Evolutionary conservation across 2,113 vertebrate species (phyloP), one percentile per base, ranked within the genome.

Genomic region (Sinocyclocheilus anshuiensis): DNA sequence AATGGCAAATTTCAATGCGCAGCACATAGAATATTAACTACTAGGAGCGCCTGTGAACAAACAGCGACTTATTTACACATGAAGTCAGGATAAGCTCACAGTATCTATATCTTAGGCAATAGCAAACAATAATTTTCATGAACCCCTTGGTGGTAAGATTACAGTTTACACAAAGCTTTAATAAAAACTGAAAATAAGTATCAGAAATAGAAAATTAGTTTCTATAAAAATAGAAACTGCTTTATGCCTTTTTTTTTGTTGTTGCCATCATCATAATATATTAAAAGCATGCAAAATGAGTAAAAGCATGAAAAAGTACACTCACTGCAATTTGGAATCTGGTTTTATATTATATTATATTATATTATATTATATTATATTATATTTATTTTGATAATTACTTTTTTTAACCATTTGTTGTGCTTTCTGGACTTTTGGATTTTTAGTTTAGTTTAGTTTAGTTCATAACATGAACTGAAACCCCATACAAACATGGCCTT

Each of bases 21-120:
- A 61, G 33, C 57, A 45, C 36, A 80, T 61, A 13, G 78, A 80
- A 63, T 80, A 80, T 80, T 80, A 80, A 80, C 57, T 57, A 59
- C n/a, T 59, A 22, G 57, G 11, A 80, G 36, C 3, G 55, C 75
- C 75, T 77, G 24, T 77, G 75, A 77, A 77, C 76, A 55, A 77
- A 77, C 76, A 77, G 50, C 6, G 24, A 42, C 20, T 80, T 80
- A 80, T 80, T 80, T 63, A 63, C 57, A 45, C 33, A 42, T 45
- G 48, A 33, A 55, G 76, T 33, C 76, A 10, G 13, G 75, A 77
- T 77, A 53, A 77, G 42, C 76, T 77, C 76, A 77, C 50, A 29
- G 76, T 29, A 77, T 77, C 76, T 55, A 55, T 53, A 55, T 55
- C 76, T 77, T 77, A 55, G 26, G 8, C 24, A 55, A 33, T 4